A percentile compares a stretch with the other conserved stretches of the same genome.
Evolutionary conservation across 2,113 vertebrate genomes (phyloP).

Genomic region (Chiloscyllium plagiosum): DNA sequence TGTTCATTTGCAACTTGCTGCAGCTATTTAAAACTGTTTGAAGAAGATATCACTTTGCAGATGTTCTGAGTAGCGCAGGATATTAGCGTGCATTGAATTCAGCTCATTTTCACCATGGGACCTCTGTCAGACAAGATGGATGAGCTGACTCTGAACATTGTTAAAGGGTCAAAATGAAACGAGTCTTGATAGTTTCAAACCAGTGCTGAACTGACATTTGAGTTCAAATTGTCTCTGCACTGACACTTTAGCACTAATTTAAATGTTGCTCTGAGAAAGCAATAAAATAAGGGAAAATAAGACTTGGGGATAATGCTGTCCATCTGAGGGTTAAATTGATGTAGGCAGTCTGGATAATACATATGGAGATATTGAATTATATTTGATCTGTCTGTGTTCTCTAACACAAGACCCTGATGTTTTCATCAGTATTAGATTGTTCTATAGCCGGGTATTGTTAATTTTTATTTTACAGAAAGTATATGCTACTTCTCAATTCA

Average conservation of each 20-base stretch:
- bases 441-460: not conserved
- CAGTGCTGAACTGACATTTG: not conserved
- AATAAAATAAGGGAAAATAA: not conserved
- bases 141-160: not conserved
- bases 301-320: not conserved
- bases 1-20: not conserved
- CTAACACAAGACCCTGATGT: not conserved
- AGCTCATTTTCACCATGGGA: not conserved
- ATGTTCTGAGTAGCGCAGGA: not conserved
- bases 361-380: not conserved
- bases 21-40: not conserved
- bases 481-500: not conserved
- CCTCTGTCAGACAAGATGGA: not conserved
- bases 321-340: not conserved
- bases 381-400: not conserved
- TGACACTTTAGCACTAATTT: not conserved
- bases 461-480: not conserved
- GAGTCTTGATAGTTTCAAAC: not conserved
- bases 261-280: not conserved
- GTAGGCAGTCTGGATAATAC: not conserved
- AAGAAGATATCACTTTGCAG: not conserved
- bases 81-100: not conserved
- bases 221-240: not conserved
- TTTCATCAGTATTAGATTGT: not conserved
- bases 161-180: not conserved